Percentiles rank a stretch among this genome's conserved stretches.
Conservation (phyloP, 2,888 invertebrate species). For the Liodrosophila aerea region DNA sequence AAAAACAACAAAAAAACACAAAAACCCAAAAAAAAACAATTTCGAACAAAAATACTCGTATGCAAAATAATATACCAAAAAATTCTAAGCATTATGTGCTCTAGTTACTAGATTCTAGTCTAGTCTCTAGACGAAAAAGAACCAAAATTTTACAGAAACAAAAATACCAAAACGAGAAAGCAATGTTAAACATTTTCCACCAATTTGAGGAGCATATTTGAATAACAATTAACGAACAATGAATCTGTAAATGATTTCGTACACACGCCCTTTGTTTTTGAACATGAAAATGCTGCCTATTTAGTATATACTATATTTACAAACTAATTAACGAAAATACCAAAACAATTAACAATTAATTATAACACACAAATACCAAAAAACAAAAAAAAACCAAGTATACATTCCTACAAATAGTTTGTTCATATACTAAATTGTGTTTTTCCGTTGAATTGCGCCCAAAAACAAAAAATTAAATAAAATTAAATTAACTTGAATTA, state of each 20-base stretch:
- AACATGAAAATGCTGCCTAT: slow-evolving; percentile 65
- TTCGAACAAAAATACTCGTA: slow-evolving; percentile 23
- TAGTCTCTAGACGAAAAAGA: slow-evolving; percentile 65
- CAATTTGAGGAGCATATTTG: slow-evolving; percentile 60
- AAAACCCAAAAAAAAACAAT: neutral
- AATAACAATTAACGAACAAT: slow-evolving; percentile 1
- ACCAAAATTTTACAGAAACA: slow-evolving; percentile 70
- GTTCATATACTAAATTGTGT: slow-evolving; percentile 25
- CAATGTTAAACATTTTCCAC: slow-evolving; percentile 63
- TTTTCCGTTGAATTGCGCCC: slow-evolving; percentile 33
- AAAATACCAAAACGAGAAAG: slow-evolving; percentile 27
- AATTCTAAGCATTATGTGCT: slow-evolving; percentile 56
- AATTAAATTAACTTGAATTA: neutral
- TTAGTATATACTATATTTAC: slow-evolving; percentile 62
- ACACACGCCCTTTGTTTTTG: slow-evolving; percentile 52
- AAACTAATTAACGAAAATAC: slow-evolving; percentile 27
- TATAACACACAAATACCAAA: slow-evolving; percentile 17
- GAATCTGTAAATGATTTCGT: slow-evolving; percentile 34
- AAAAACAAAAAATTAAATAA: slow-evolving; percentile 5
- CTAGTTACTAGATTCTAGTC: slow-evolving; percentile 46
- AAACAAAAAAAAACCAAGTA: neutral
- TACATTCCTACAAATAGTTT: slow-evolving; percentile 37
- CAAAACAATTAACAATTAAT: slow-evolving; percentile 20
- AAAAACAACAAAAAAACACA: slow-evolving; percentile 5
- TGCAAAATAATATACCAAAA: slow-evolving; percentile 14